Evolutionary conservation across 2,113 vertebrate species (phyloP), one percentile per base, ranked within the genome.

Genomic region (Cinclus cinclus): DNA sequence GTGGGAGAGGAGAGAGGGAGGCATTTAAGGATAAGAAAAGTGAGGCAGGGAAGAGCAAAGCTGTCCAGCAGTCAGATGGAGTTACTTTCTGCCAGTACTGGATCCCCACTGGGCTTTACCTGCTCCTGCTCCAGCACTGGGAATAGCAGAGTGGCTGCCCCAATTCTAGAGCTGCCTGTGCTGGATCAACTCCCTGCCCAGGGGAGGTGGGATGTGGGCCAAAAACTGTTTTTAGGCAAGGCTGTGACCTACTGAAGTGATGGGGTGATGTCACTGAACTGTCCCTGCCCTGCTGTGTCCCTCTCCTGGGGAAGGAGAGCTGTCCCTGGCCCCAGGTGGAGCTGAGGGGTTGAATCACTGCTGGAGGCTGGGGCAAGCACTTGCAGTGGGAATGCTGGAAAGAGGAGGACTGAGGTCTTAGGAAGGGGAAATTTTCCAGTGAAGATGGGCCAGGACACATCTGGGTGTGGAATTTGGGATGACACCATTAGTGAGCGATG

Each of bases 11-110:
- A 75, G 62, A 67, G 17, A 56, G 31, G 68, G 62, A 58, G 59
- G 63, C 63, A 50, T 89, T 77, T 65, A 49, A 93, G 88, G 92
- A 93, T 62, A 93, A 67, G 74, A 58, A 58, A 70, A 92, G 56
- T 25, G 49, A 87, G 65, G 52, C 21, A 63, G 23, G 58, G 56
- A 75, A 74, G 70, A 85, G 47, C 28, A 27, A n/a, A 88, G 35
- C 50, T 82, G 33, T 71, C 87, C 60, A 67, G 13, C 62, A 76
- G 75, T 87, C 85, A 85, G 42, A 63, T 39, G 24, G n/a, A 53
- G 30, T 59, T 63, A 6, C 13, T 59, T 63, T 52, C 74, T 94
- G 55, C n/a, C 94, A 67, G 52, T 1, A 2, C 13, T 13, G 7
- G 24, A 6, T 53, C 53, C 13, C 82, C 64, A 10, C 50, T n/a